Evolutionary conservation across 2,888 invertebrate species (phyloP).

Genomic region (Xestia sexstrigata): DNA sequence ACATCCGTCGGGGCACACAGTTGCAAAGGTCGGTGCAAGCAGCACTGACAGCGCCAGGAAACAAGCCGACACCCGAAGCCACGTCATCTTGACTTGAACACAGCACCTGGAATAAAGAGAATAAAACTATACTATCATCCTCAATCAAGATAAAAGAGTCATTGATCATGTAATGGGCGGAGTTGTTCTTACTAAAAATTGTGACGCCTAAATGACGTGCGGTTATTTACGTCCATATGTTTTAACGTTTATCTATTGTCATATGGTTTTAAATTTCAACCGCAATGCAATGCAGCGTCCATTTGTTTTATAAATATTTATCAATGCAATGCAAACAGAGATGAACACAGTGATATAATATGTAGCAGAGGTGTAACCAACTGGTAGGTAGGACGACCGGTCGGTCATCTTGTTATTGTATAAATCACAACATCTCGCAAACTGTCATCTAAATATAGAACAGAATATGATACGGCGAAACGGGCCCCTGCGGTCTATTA

Average conservation of each 20-base stretch:
- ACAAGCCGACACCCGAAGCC: constrained; percentile 76
- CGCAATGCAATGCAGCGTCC: constrained; percentile 65
- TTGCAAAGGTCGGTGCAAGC: constrained; percentile 77
- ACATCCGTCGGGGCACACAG: constrained; percentile 89
- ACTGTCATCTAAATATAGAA: constrained; percentile 80
- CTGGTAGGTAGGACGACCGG: constrained; percentile 41
- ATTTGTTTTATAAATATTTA: constrained; percentile 67
- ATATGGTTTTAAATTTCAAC: constrained; percentile 75
- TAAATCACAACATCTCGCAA: constrained; percentile 78
- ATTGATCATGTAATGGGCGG: constrained; percentile 31
- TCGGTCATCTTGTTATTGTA: constrained; percentile 68
- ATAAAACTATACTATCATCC: constrained; percentile 35
- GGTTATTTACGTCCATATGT: constrained; percentile 67
- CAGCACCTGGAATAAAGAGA: constrained; percentile 84
- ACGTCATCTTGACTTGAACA: constrained; percentile 79
- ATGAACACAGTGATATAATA: constrained; percentile 12
- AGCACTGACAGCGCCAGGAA: constrained; percentile 80
- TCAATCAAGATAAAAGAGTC: background rate
- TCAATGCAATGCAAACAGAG: constrained; percentile 38
- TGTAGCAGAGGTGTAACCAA: constrained; percentile 30
- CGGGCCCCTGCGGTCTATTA: constrained; percentile 79
- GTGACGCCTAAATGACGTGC: constrained; percentile 60
- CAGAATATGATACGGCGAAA: constrained; percentile 72
- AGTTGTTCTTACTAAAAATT: constrained; percentile 20
- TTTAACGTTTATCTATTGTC: constrained; percentile 74